Percentiles rank a stretch among this genome's conserved stretches.
phyloP scores from a whole-genome alignment of 2,113 vertebrate genomes.

The Planiliza haematocheilus region DNA sequence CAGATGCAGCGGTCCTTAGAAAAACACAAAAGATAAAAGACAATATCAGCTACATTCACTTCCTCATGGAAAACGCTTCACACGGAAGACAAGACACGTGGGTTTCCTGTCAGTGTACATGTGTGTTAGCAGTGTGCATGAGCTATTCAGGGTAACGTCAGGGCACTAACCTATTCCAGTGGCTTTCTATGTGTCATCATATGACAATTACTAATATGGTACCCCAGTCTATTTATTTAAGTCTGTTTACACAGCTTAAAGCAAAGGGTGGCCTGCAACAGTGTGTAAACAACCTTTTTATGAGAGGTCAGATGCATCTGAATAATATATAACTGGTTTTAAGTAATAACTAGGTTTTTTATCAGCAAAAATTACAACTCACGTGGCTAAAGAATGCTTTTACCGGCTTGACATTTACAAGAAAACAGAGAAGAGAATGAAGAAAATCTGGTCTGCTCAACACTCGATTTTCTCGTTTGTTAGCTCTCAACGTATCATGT shows the following conservation, averaged over 20 bases:
- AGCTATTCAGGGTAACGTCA: slow-evolving; percentile 4
- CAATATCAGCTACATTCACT: slow-evolving; percentile 49
- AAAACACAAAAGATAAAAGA: slow-evolving; percentile 39
- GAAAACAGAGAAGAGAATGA: background rate
- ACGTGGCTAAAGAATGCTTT: background rate
- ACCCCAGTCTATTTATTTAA: background rate
- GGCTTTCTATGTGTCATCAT: slow-evolving; percentile 48
- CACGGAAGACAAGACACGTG: background rate
- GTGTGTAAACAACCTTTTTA: background rate
- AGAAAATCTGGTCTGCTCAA: background rate
- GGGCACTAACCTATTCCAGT: slow-evolving; percentile 41
- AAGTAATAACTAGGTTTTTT: too few relatives aligned
- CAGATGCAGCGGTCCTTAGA: slow-evolving; percentile 92
- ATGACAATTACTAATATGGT: slow-evolving; percentile 44
- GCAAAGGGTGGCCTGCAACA: slow-evolving; percentile 5
- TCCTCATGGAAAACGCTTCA: slow-evolving; percentile 12
- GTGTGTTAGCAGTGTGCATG: background rate
- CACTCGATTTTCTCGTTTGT: background rate
- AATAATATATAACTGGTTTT: slow-evolving; percentile 31
- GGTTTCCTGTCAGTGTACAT: background rate
- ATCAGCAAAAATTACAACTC: too few relatives aligned
- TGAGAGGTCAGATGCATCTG: background rate
- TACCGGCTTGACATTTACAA: slow-evolving; percentile 5
- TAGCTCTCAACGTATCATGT: background rate
- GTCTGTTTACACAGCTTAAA: slow-evolving; percentile 44